phyloP scores from a whole-genome alignment of 2,888 invertebrate genomes.

The Priocnemis perturbator region DNA sequence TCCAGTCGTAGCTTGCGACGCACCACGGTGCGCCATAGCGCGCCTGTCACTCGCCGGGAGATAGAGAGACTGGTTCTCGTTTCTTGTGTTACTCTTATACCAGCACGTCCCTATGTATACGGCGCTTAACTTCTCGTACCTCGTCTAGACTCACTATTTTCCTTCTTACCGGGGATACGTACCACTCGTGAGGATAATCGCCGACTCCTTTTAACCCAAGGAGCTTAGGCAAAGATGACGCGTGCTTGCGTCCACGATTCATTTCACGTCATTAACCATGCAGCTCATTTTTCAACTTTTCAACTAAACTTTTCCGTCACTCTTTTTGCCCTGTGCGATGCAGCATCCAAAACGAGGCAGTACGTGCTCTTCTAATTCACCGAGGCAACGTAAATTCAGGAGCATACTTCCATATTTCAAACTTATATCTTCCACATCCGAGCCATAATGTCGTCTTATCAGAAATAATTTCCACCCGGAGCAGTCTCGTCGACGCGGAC shows the following conservation, averaged over 20 bases:
- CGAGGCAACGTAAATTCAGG: too few relatives aligned
- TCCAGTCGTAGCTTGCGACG: neutral
- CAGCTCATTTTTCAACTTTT: too few relatives aligned
- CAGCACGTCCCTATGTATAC: neutral
- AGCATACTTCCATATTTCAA: too few relatives aligned
- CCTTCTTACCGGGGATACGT: conserved; percentile 29
- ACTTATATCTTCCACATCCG: too few relatives aligned
- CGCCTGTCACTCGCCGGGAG: conserved; percentile 46
- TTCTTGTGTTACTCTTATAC: conserved; percentile 36
- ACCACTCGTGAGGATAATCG: neutral
- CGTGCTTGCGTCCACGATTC: too few relatives aligned
- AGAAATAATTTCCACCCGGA: neutral
- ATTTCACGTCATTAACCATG: too few relatives aligned
- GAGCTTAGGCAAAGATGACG: neutral
- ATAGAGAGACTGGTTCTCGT: conserved; percentile 46
- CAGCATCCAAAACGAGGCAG: too few relatives aligned
- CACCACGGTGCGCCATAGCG: conserved; percentile 21
- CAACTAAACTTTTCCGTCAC: too few relatives aligned
- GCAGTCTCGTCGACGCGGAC: neutral
- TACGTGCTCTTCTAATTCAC: too few relatives aligned
- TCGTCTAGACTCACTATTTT: conserved; percentile 32
- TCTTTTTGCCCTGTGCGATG: too few relatives aligned
- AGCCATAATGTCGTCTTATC: neutral
- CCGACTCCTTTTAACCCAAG: too few relatives aligned
- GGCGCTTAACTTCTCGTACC: conserved; percentile 23